These are phyloP conservation scores for Orbicella faveolata DNA, from an alignment of 64 coral and sea anemone genomes.

Conservation along the genomic window DNA sequence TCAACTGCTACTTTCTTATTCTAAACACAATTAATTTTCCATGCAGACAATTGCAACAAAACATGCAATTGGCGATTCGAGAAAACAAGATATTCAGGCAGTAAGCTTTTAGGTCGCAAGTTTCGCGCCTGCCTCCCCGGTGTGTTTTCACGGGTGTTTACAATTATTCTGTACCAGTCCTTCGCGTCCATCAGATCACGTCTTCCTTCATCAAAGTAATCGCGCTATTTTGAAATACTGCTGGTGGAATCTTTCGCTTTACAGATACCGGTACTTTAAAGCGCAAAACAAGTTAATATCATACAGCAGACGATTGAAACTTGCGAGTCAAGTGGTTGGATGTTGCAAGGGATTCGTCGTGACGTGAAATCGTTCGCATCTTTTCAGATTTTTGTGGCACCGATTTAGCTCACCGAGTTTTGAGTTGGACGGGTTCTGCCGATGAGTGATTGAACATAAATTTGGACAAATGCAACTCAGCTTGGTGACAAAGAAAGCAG, in stretches of 20 bases:
- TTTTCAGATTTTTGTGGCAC: not conserved
- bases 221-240: conserved; percentile 37
- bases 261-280: not conserved
- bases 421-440: no score
- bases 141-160: no score
- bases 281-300: not conserved
- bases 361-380: not conserved
- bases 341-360: not conserved
- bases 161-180: not conserved
- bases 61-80: no score
- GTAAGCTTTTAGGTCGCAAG: no score
- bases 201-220: not conserved
- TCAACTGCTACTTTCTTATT: no score
- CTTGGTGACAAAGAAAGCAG: not conserved
- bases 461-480: not conserved
- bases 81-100: no score
- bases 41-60: no score
- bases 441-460: not conserved
- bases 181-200: not conserved
- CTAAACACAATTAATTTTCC: no score
- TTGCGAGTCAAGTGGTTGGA: not conserved
- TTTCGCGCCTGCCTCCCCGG: no score
- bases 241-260: not conserved
- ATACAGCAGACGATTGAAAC: not conserved
- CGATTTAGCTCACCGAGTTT: not conserved